These are phyloP conservation scores for Lophius americanus DNA, from an alignment of 2,797 vertebrate genomes.

Conservation along the genomic window DNA sequence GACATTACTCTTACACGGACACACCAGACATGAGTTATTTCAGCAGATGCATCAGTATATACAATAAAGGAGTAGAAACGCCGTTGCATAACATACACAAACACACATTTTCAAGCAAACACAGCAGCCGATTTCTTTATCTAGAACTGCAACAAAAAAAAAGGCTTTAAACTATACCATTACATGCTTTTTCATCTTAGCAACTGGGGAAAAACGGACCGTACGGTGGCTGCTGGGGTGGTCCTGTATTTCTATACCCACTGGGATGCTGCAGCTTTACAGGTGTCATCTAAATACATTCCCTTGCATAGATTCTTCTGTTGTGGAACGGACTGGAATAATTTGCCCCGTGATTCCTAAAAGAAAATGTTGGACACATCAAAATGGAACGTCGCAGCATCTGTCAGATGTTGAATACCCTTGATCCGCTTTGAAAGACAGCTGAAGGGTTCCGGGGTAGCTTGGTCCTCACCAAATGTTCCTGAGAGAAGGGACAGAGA, in stretches of 20 bases:
- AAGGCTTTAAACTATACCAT: conserved; percentile 54
- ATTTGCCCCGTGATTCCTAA: conserved; percentile 40
- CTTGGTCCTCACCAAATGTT: conserved; percentile 88
- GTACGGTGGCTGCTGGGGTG: no score
- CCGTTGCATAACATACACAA: conserved; percentile 25
- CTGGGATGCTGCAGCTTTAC: conserved; percentile 30
- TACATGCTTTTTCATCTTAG: conserved; percentile 76
- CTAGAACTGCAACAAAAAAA: conserved; percentile 33
- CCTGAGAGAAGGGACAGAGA: conserved; percentile 71
- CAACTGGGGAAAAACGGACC: conserved; percentile 30
- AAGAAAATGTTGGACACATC: conserved; percentile 19
- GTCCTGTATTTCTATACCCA: conserved; percentile 17
- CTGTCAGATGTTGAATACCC: conserved; percentile 90
- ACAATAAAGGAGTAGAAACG: conserved; percentile 41
- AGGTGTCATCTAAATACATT: conserved; percentile 48
- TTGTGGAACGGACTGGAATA: conserved; percentile 65
- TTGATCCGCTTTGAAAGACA: conserved; percentile 90
- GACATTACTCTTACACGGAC: conserved; percentile 52
- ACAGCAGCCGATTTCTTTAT: conserved; percentile 60
- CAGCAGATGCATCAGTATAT: conserved; percentile 38
- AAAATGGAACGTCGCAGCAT: conserved; percentile 38
- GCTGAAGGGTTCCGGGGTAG: conserved; percentile 92
- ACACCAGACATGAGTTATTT: conserved; percentile 18
- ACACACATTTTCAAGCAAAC: conserved; percentile 22
- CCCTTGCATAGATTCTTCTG: conserved; percentile 83